Percentiles rank a stretch among this genome's conserved stretches.
Evolutionary conservation across 64 coral and sea anemone genomes (phyloP).

Genomic region (Astreopora myriophthalma): DNA sequence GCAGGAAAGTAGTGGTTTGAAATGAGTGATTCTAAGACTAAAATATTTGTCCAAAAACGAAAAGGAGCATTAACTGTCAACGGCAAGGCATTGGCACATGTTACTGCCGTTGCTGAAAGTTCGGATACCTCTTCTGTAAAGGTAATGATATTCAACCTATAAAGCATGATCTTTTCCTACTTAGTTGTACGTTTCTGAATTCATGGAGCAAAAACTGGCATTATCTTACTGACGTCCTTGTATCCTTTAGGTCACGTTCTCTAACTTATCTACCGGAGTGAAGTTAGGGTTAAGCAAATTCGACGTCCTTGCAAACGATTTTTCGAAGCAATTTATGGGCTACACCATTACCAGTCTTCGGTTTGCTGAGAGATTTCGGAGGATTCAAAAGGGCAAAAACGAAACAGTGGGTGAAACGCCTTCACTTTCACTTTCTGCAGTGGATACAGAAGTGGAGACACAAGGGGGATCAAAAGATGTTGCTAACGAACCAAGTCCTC

Average conservation of each 20-base stretch:
- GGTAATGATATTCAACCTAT: not conserved
- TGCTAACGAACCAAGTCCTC: no score
- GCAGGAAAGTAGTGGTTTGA: not conserved
- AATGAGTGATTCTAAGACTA: not conserved
- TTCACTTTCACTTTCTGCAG: not conserved
- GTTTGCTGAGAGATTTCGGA: not conserved
- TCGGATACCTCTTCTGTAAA: not conserved
- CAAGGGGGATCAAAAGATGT: no score
- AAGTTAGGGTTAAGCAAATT: not conserved
- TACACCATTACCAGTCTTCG: not conserved
- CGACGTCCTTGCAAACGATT: not conserved
- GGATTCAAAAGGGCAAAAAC: not conserved
- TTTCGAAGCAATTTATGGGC: not conserved
- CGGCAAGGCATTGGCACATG: not conserved
- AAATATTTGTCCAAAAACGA: not conserved
- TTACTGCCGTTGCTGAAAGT: not conserved
- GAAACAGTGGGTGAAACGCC: not conserved
- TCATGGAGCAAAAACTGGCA: not conserved
- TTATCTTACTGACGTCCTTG: not conserved
- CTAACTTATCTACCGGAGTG: not conserved
- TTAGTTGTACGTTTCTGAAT: not conserved
- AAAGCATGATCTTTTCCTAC: not conserved
- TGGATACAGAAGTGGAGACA: not conserved
- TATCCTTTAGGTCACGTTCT: not conserved
- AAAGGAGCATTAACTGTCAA: not conserved